Percentiles rank a stretch among this genome's conserved stretches.
Conservation (phyloP, 2,797 vertebrate species). For the Parambassis ranga region DNA sequence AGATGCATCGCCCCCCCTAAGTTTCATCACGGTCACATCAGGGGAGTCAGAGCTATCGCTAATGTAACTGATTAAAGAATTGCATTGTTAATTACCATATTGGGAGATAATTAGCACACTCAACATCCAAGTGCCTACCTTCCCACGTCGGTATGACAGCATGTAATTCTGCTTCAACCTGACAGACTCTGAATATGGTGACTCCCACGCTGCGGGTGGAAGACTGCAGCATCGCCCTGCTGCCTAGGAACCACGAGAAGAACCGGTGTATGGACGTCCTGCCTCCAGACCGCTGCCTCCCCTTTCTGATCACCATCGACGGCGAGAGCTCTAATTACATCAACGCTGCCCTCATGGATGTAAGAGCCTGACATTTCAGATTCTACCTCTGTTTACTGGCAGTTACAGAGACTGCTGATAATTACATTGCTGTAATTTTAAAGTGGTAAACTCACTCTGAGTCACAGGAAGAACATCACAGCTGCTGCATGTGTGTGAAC, state of each 20-base stretch:
- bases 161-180: conserved; percentile 24
- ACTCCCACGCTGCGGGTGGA: conserved; percentile 95
- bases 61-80: conserved; percentile 69
- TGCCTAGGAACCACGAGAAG: conserved; percentile 97
- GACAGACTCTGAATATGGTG: conserved; percentile 92
- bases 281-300: conserved; percentile 96
- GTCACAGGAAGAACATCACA: conserved; percentile 1
- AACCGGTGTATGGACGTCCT: conserved; percentile 99
- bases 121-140: conserved; percentile 19
- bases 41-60: conserved; percentile 50
- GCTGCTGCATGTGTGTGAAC: background rate
- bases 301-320: conserved; percentile 98
- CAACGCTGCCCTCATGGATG: conserved; percentile 98
- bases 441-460: background rate
- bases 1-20: conserved; percentile 14
- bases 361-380: conserved; percentile 56
- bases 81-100: conserved; percentile 65
- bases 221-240: conserved; percentile 96
- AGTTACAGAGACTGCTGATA: background rate
- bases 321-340: conserved; percentile 99
- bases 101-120: conserved; percentile 57
- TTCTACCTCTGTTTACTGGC: background rate
- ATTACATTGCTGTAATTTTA: background rate
- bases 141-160: conserved; percentile 14
- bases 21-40: conserved; percentile 56